phyloP scores from a whole-genome alignment of 2,797 vertebrate genomes.

The Parambassis ranga region DNA sequence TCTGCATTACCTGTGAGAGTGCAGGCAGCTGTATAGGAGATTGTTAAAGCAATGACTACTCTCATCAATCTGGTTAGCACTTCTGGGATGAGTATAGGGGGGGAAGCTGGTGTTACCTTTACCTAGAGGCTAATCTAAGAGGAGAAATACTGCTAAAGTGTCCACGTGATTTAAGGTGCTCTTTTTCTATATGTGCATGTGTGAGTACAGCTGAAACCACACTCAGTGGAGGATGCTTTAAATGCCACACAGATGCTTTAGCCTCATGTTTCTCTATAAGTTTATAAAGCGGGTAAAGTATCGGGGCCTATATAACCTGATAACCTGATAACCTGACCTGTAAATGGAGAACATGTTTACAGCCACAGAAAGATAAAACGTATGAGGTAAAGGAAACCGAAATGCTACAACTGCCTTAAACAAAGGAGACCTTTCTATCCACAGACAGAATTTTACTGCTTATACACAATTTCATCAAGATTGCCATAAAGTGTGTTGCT shows the following conservation, averaged over 20 bases:
- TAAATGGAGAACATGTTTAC: slow-evolving; percentile 63
- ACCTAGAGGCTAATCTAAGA: slow-evolving; percentile 41
- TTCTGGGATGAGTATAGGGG: slow-evolving; percentile 12
- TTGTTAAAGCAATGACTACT: slow-evolving; percentile 45
- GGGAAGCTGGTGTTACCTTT: slow-evolving; percentile 22
- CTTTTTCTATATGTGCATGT: slow-evolving; percentile 2
- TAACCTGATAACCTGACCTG: too few species aligned
- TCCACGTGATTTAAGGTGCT: slow-evolving; percentile 51
- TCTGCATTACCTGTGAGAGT: slow-evolving; percentile 49
- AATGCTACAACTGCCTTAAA: slow-evolving; percentile 18
- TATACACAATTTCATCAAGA: too few species aligned
- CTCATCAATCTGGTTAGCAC: slow-evolving; percentile 55
- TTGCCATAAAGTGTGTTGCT: not conserved
- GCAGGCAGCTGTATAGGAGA: slow-evolving; percentile 37
- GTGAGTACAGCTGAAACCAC: slow-evolving; percentile 15
- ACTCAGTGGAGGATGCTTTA: slow-evolving; percentile 17
- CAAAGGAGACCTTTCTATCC: slow-evolving; percentile 36
- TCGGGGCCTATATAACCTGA: slow-evolving; percentile 14
- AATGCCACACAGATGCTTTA: slow-evolving; percentile 34
- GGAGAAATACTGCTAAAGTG: slow-evolving; percentile 20
- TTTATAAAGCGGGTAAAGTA: slow-evolving; percentile 34
- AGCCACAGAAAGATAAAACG: slow-evolving; percentile 45
- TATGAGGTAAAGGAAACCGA: slow-evolving; percentile 41
- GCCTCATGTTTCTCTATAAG: slow-evolving; percentile 32
- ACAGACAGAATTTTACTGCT: not conserved